Evolutionary conservation across 2,888 invertebrate species (phyloP), one percentile per base, ranked within the genome.

Genomic region (Unio pictorum): DNA sequence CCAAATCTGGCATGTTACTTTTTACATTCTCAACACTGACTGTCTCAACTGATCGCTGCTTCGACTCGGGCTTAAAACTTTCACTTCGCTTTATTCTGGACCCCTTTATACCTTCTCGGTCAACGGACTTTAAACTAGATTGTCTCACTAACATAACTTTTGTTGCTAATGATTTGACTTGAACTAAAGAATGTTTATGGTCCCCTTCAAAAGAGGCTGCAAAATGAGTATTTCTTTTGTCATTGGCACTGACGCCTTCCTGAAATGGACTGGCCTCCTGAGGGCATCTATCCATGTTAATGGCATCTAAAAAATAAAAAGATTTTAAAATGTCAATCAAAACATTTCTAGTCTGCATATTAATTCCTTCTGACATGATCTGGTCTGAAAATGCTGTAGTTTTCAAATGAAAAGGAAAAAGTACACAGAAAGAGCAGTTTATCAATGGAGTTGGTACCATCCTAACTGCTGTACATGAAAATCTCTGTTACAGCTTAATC

Each of bases 121-220:
- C 28, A 18, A 74, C 3, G 8, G 61, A 64, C 23, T 68, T 64
- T 55, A 72, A 60, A 64, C 75, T 75, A 20, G 68, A 72, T 54
- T 75, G 72, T 8, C 75, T 67, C 4, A 78, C 75, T 54, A 76
- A 67, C 75, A 73, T 78, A 17, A 73, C 66, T 58, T 74, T 73
- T 2, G 78, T 73, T 58, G 78, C 72, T 61, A 71, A 71, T 23
- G 76, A 72, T 58, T 74, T 74, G 20, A 74, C 59, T 26, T 59
- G 23, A 23, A 59, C 59, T 18, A 59, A 8, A 18, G 23, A 59
- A 23, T 18, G 23, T 26, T 59, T 23, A 23, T 59, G 59, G 59
- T 23, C 26, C 17, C 59, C 23, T 59, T 59, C 23, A 23, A 59
- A 59, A 3, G 59, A 59, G 26, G 4, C 26, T 18, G 59, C 18